phyloP scores from a whole-genome alignment of 2,888 invertebrate species.

The Pyrgus malvae region DNA sequence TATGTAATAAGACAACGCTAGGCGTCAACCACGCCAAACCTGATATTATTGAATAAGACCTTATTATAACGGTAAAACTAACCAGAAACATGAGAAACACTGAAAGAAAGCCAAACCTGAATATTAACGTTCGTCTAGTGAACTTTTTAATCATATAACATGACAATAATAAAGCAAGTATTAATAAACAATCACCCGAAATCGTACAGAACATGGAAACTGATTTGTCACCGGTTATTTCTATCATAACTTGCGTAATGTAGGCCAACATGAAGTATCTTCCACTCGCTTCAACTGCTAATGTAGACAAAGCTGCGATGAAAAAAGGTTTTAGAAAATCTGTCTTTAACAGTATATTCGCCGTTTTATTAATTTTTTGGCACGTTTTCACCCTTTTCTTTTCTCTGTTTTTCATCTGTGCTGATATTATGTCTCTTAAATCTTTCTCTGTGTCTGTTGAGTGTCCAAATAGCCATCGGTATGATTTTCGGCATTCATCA shows the following conservation, averaged over 20 bases:
- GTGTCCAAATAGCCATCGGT: slow-evolving; percentile 44
- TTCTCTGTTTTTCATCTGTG: slow-evolving; percentile 30
- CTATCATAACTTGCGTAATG: slow-evolving; percentile 44
- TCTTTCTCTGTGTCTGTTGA: slow-evolving; percentile 38
- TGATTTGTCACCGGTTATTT: slow-evolving; percentile 40
- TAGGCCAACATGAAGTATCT: slow-evolving; percentile 46
- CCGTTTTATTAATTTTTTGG: not conserved
- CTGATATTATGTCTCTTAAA: slow-evolving; percentile 37
- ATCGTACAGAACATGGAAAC: slow-evolving; percentile 44
- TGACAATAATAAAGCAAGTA: slow-evolving; percentile 41
- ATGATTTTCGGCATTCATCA: slow-evolving; percentile 43
- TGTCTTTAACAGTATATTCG: slow-evolving; percentile 36
- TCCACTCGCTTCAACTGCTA: slow-evolving; percentile 45
- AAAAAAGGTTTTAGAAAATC: slow-evolving; percentile 45
- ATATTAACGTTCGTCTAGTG: slow-evolving; percentile 44
- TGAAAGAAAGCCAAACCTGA: slow-evolving; percentile 39
- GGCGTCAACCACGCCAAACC: slow-evolving; percentile 32
- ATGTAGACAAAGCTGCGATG: slow-evolving; percentile 39
- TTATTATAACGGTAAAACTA: slow-evolving; percentile 40
- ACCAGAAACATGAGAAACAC: slow-evolving; percentile 41
- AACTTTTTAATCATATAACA: slow-evolving; percentile 38
- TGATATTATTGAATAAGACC: slow-evolving; percentile 18
- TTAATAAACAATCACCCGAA: slow-evolving; percentile 40
- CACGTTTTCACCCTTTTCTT: not conserved
- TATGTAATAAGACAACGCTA: slow-evolving; percentile 40